Percentiles rank a stretch among this genome's conserved stretches.
These are phyloP conservation scores for Clarias laeviceps DNA, from an alignment of 2,797 vertebrate species.

Conservation along the genomic window DNA sequence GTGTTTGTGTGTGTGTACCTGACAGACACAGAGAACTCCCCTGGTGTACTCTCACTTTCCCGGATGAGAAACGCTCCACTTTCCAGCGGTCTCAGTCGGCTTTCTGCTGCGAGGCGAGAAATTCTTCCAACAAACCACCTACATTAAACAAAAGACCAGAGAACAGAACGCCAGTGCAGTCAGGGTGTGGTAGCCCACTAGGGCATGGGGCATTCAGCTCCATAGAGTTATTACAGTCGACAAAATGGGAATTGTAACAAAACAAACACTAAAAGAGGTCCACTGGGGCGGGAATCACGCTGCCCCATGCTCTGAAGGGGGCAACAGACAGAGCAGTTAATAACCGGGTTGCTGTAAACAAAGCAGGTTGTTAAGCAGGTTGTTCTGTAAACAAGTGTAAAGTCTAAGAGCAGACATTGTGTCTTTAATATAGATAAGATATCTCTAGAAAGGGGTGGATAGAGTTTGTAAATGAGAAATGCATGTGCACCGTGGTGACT, in stretches of 20 bases:
- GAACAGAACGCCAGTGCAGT: neutral
- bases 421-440: neutral
- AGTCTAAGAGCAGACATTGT: neutral
- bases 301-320: neutral
- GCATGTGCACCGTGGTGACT: neutral
- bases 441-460: neutral
- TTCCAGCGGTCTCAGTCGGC: conserved; percentile 79
- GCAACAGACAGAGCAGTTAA: neutral
- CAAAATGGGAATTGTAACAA: neutral
- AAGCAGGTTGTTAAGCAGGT: too few relatives aligned
- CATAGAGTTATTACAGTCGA: neutral
- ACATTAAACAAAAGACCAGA: neutral
- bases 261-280: neutral
- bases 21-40: conserved; percentile 94
- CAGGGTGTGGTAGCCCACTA: neutral
- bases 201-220: neutral
- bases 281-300: neutral
- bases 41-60: conserved; percentile 91
- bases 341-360: neutral
- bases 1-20: conserved; percentile 73
- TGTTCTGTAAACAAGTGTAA: neutral
- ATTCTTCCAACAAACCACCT: conserved; percentile 94
- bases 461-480: neutral
- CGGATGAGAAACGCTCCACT: conserved; percentile 89
- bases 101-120: conserved; percentile 86